phyloP scores from a whole-genome alignment of 1,140 invertebrate genomes.

The Dendroctonus valens region DNA sequence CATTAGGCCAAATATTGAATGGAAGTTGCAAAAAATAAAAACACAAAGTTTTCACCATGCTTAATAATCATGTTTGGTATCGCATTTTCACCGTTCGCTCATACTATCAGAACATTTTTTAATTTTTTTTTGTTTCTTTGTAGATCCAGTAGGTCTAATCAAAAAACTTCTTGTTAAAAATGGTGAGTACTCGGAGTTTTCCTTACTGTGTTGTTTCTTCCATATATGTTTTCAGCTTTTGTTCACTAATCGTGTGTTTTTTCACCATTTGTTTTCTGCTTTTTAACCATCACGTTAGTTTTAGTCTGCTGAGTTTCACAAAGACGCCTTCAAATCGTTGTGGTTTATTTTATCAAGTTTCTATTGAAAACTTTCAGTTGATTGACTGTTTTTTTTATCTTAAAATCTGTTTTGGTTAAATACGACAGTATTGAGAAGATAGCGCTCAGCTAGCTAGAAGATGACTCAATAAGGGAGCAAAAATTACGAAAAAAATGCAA shows the following conservation, averaged over 20 bases:
- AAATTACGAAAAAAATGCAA: too few species aligned
- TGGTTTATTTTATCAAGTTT: slow-evolving; percentile 2
- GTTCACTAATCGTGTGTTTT: slow-evolving; percentile 2
- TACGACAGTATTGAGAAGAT: too few species aligned
- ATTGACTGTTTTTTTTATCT: slow-evolving; percentile 2
- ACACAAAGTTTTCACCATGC: too few species aligned
- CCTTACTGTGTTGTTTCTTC: slow-evolving; percentile 14
- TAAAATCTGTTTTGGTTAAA: too few species aligned
- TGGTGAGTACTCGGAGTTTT: slow-evolving; percentile 27
- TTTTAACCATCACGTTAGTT: too few species aligned
- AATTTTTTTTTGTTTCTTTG: slow-evolving; percentile 30
- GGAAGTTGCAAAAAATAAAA: too few species aligned
- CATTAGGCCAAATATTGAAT: too few species aligned
- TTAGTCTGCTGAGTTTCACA: not conserved
- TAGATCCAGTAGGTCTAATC: slow-evolving; percentile 32
- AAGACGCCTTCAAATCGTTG: not conserved
- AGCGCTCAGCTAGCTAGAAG: too few species aligned
- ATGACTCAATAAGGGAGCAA: too few species aligned
- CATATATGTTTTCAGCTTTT: slow-evolving; percentile 7
- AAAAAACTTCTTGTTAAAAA: slow-evolving; percentile 34
- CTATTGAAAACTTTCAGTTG: not conserved
- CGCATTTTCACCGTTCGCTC: too few species aligned
- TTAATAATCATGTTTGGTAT: too few species aligned
- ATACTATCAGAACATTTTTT: too few species aligned
- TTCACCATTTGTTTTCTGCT: not conserved